phyloP scores from a whole-genome alignment of 1,140 invertebrate genomes.

The Zaprionus ghesquierei region DNA sequence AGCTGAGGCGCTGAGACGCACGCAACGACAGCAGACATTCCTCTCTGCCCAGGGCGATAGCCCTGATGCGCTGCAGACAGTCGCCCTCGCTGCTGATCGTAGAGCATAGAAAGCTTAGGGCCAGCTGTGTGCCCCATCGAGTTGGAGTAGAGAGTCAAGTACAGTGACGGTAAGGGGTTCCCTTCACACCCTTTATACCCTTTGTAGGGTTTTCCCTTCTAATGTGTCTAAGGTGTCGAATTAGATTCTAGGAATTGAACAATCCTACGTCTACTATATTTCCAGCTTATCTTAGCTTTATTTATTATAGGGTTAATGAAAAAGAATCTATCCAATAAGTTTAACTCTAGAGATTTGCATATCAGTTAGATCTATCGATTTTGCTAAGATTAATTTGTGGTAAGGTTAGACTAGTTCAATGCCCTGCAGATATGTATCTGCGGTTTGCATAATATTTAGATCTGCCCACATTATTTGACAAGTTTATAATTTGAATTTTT shows the following conservation, averaged over 20 bases:
- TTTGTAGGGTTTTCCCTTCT: too few relatives aligned
- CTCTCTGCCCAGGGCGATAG: background rate
- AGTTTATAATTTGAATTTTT: background rate
- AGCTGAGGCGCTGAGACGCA: background rate
- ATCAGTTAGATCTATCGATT: background rate
- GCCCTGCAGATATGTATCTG: too few relatives aligned
- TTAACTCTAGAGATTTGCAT: background rate
- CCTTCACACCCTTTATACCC: too few relatives aligned
- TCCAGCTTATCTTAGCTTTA: background rate
- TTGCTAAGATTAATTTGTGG: background rate
- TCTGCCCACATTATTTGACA: too few relatives aligned
- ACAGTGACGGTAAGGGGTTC: too few relatives aligned
- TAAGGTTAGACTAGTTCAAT: too few relatives aligned
- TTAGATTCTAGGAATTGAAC: too few relatives aligned
- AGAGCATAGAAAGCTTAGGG: background rate
- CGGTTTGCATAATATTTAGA: too few relatives aligned
- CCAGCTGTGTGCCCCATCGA: background rate
- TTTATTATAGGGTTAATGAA: background rate
- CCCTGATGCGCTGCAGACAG: background rate
- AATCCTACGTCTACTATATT: too few relatives aligned
- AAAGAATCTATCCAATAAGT: background rate
- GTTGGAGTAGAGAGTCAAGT: too few relatives aligned
- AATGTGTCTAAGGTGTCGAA: too few relatives aligned
- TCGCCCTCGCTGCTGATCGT: background rate
- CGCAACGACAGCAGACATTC: slow-evolving; percentile 16